phyloP scores from a whole-genome alignment of 2,113 vertebrate genomes.

The Syngnathus typhle region DNA sequence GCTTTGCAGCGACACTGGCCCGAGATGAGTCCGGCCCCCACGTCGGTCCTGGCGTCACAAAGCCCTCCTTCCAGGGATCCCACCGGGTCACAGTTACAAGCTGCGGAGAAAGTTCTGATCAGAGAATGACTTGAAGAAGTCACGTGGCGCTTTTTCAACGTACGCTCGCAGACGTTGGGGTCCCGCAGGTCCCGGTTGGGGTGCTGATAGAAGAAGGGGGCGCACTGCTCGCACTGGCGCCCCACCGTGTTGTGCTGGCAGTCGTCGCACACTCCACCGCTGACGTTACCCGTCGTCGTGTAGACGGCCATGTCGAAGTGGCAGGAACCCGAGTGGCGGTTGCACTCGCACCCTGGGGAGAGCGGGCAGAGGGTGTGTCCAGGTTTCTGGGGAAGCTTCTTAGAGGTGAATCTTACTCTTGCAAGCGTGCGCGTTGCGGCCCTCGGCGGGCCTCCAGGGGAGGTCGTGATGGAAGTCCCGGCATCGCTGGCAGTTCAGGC shows the following conservation, averaged over 20 bases:
- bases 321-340: slow-evolving; percentile 79
- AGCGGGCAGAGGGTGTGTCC: not conserved
- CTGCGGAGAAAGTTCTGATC: slow-evolving; percentile 56
- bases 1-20: slow-evolving; percentile 93
- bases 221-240: slow-evolving; percentile 85
- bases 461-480: slow-evolving; percentile 86
- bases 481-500: slow-evolving; percentile 91
- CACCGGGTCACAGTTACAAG: slow-evolving; percentile 82
- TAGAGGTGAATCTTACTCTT: slow-evolving; percentile 73
- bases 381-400: not conserved
- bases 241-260: slow-evolving; percentile 92
- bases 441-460: slow-evolving; percentile 91
- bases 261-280: slow-evolving; percentile 86
- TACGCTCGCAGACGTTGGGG: slow-evolving; percentile 84
- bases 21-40: slow-evolving; percentile 78
- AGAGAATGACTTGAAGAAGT: not conserved
- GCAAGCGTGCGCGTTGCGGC: slow-evolving; percentile 85
- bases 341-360: slow-evolving; percentile 85
- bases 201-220: slow-evolving; percentile 88
- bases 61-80: slow-evolving; percentile 84
- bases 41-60: slow-evolving; percentile 85
- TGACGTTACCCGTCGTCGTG: slow-evolving; percentile 78
- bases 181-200: slow-evolving; percentile 82
- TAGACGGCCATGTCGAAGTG: slow-evolving; percentile 91
- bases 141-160: slow-evolving; percentile 37